Base-by-base conservation (phyloP, 23 tunicate genomes). In the Ciona savignyi region DNA sequence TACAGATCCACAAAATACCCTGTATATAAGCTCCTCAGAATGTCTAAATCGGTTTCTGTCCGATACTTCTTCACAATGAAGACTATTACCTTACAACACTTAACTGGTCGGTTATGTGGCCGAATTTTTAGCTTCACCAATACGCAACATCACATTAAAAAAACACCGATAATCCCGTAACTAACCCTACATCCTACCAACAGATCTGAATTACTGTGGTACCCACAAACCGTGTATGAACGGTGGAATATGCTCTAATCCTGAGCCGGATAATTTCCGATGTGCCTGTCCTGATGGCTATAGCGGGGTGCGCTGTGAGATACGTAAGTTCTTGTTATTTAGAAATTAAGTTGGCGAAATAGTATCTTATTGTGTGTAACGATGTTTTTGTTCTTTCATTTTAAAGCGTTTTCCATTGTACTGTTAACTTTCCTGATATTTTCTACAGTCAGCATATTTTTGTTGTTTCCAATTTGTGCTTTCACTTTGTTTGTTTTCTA, bases 201-300 rank as follows among this genome's bases (percentile, higher is more conserved):
- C 85, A 90, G 97, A 90, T 69, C 42, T 90, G 33, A 83, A 90
- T 69, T 90, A 90, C 69, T 90, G 97, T 70, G 97, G 97, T 19
- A 90, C 84, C 1, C 80, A 78, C 71, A 83, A 78, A 27, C 97
- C 97, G 0, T 90, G 97, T 60, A 62, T 60, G 63, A 90, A 90
- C 75, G 97, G 97, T 21, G 97, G 97, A 4, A 75, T 73, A 1
- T 90, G 97, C 71, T 77, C 86, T 35, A 90, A 90, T 62, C 97
- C 97, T 0, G 97, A 80, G 34, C 89, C 97, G 20, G 97, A 83
- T 64, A 42, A 74, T 1, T 90, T 78, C 42, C 70, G 74, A 60
- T 90, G 97, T 62, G 33, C 72, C 6, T 90, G 97, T 29, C 79
- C 79, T 0, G 81, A 79, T 22, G 97, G 97, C 1, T 90, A 78